A percentile compares a stretch with the other conserved stretches of the same genome.
Evolutionary conservation across 2,113 vertebrate genomes (phyloP).

Genomic region (Entosphenus tridentatus): DNA sequence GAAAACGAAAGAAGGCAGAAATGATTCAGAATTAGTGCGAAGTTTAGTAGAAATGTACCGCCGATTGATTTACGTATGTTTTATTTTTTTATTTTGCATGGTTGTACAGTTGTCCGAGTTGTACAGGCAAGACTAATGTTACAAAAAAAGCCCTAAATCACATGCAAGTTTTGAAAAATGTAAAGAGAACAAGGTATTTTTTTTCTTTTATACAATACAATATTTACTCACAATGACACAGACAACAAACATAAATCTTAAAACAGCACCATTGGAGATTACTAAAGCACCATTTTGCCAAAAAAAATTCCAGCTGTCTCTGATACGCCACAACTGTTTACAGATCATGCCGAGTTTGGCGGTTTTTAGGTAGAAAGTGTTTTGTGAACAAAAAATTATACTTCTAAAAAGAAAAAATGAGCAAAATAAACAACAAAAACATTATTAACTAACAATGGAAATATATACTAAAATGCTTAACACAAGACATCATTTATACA

Average conservation of each 20-base stretch:
- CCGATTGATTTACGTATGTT: too few relatives aligned
- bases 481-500: too few relatives aligned
- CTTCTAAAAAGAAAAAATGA: neutral
- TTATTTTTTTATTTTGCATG: too few relatives aligned
- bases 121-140: too few relatives aligned
- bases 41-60: too few relatives aligned
- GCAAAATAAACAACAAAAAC: neutral
- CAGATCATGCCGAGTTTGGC: neutral
- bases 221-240: slow-evolving; percentile 82
- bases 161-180: slow-evolving; percentile 44
- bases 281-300: neutral
- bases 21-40: too few relatives aligned
- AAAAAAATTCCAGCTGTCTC: too few relatives aligned
- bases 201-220: slow-evolving; percentile 48
- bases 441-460: neutral
- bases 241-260: slow-evolving; percentile 22
- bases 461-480: neutral
- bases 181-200: slow-evolving; percentile 21
- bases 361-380: neutral
- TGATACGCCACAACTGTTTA: neutral
- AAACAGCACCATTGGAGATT: slow-evolving; percentile 2
- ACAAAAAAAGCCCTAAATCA: slow-evolving; percentile 14
- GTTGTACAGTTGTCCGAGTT: too few relatives aligned
- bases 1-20: too few relatives aligned
- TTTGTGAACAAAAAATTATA: neutral